phyloP scores from a whole-genome alignment of 2,888 invertebrate species.

The Agrilus mali region DNA sequence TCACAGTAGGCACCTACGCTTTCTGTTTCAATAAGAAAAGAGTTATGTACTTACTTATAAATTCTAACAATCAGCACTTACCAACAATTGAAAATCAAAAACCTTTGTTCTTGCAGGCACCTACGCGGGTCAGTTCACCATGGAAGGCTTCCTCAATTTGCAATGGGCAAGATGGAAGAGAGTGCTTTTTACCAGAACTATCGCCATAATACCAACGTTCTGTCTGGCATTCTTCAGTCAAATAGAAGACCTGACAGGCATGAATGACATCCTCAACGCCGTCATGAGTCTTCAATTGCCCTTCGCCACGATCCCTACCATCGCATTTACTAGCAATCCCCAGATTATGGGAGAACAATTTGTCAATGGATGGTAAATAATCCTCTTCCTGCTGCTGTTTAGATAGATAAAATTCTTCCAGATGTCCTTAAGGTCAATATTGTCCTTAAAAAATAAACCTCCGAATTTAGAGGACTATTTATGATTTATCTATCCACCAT shows the following conservation, averaged over 20 bases:
- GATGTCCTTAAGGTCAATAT: too few species aligned
- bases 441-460: too few species aligned
- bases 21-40: too few species aligned
- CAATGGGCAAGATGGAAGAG: slow-evolving; percentile 81
- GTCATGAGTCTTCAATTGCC: slow-evolving; percentile 80
- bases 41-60: too few species aligned
- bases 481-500: too few species aligned
- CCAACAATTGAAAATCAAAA: too few species aligned
- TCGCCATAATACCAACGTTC: slow-evolving; percentile 68
- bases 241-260: slow-evolving; percentile 56
- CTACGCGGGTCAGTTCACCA: slow-evolving; percentile 79
- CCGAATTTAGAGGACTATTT: too few species aligned
- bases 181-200: slow-evolving; percentile 68
- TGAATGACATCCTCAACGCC: slow-evolving; percentile 80
- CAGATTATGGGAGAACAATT: slow-evolving; percentile 71
- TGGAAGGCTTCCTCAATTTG: slow-evolving; percentile 79
- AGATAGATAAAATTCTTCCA: too few species aligned
- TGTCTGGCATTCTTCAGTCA: slow-evolving; percentile 53
- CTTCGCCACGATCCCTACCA: slow-evolving; percentile 74
- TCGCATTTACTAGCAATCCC: slow-evolving; percentile 70
- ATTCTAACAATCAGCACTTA: too few species aligned
- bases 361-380: slow-evolving; percentile 59
- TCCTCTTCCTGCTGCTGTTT: neutral
- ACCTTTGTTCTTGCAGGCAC: slow-evolving; percentile 36
- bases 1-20: too few species aligned